These are phyloP conservation scores for Halesus radiatus DNA, from an alignment of 1,140 invertebrate genomes.

Conservation along the genomic window DNA sequence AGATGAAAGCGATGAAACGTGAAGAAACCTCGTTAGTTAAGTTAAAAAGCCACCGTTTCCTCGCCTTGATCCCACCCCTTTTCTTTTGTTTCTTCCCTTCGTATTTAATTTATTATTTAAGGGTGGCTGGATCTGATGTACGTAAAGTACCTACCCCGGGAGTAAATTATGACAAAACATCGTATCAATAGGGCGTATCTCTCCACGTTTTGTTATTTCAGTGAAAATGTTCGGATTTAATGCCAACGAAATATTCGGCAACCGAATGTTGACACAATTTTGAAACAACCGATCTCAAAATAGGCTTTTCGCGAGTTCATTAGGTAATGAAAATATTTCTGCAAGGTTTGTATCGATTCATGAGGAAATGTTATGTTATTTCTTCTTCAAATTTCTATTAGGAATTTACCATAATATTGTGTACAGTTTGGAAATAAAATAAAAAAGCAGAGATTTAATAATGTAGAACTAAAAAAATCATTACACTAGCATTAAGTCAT, in stretches of 20 bases:
- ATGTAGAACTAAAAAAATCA: too few relatives aligned
- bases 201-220: conserved; percentile 51
- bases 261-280: conserved; percentile 47
- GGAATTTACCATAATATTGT: too few relatives aligned
- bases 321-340: conserved; percentile 37
- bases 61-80: conserved; percentile 54
- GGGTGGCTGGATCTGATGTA: conserved; percentile 36
- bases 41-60: conserved; percentile 56
- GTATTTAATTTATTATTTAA: conserved; percentile 57
- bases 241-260: conserved; percentile 7
- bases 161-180: conserved; percentile 39
- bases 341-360: neutral
- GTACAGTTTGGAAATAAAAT: too few relatives aligned
- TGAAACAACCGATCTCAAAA: conserved; percentile 28
- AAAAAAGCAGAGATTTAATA: too few relatives aligned
- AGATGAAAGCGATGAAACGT: conserved; percentile 13
- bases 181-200: conserved; percentile 54
- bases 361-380: too few relatives aligned
- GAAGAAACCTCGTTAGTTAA: conserved; percentile 57
- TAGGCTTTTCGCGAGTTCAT: conserved; percentile 40
- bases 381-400: too few relatives aligned
- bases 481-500: too few relatives aligned
- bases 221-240: conserved; percentile 37
- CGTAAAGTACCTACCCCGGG: neutral
- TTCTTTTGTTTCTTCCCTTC: conserved; percentile 55